Evolutionary conservation across 1,140 invertebrate genomes (phyloP), one percentile per base, ranked within the genome.

Genomic region (Homarus americanus): DNA sequence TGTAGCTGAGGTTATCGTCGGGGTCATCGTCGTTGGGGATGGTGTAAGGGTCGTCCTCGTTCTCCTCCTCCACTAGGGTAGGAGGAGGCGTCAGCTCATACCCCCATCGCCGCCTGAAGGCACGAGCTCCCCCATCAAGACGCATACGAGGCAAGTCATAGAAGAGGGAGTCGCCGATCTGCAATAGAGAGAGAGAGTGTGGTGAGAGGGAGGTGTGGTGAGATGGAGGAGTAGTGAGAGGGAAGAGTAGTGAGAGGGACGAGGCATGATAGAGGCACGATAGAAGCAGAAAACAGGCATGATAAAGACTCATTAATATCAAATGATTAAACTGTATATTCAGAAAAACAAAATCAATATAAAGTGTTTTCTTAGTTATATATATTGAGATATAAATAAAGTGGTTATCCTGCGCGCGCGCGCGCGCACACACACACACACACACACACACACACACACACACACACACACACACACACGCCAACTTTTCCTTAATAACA

Each of bases 131-230:
- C 20, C 96, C 96, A 93, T 97, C 96, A 87, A 97, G 94, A 58
- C 96, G 95, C 9, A 97, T 96, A 10, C 96, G 95, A 32, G 96
- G 96, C 79, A 96, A 93, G 91, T 96, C 96, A 5, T 96, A 95
- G 93, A 96, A 96, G 93, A 96, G 94, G 28, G 95, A 95, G 93
- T 96, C 95, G 3, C 95, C 95, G 92, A 96, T 94, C 95, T 96
- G 93, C 9, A 94, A 94, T 53, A 9, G 58, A 75, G 38, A 58
- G 17, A 58, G 15, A 58, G 44, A 49, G 44, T 49, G 7, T 49
- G 44, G 7, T 10, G 15, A 49, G 7, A 49, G n/a, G n/a, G n/a
- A n/a, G n/a, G n/a, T n/a, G n/a, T n/a, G n/a, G n/a, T 7, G 44
- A 12, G 15, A 49, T 4, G 44, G 15, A 49, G 44, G 44, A 49